Evolutionary conservation across 2,797 vertebrate genomes (phyloP), one percentile per base, ranked within the genome.

Genomic region (Microtus californicus): DNA sequence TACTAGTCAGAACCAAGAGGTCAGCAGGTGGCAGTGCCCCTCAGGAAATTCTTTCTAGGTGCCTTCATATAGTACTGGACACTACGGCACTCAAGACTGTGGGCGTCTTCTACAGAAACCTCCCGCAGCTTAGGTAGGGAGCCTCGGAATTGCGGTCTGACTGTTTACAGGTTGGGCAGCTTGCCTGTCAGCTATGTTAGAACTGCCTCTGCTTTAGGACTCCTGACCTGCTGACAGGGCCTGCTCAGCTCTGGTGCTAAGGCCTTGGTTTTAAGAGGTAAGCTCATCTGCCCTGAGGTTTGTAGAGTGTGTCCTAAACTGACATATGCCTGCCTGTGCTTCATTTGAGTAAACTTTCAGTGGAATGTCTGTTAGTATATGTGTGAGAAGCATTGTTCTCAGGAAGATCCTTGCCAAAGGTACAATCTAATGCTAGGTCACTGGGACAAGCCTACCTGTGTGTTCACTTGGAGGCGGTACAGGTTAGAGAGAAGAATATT

Each of bases 111-210:
- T 65, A 34, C 14, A 76, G 61, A 34, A 27, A 14, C 69, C n/a
- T 91, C 51, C 29, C 51, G 21, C 73, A 59, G 65, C 74, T 83
- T 23, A 31, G 95, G 81, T 40, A 77, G 82, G 90, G 83, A 81
- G 73, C 80, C 59, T 63, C 79, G 87, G 54, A 13, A 6, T 34
- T 54, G 19, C 27, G 17, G 37, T 34, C 17, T 45, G 37, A 29
- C 17, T 45, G 2, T 13, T 43, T 29, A 25, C 27, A 29, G 31
- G 34, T 51, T 27, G 31, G 45, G 73, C 1, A 61, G 37, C 61
- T 59, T 19, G 23, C 45, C 80, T 65, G 51, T 34, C 4, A 2
- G 19, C 7, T 0, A 4, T 5, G 0, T 31, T 29, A 14, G 61
- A 25, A 37, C 61, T 45, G 37, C 56, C 25, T 51, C 34, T 34